Conservation (phyloP, 2,113 vertebrate genomes). For the Pseudonaja textilis region DNA sequence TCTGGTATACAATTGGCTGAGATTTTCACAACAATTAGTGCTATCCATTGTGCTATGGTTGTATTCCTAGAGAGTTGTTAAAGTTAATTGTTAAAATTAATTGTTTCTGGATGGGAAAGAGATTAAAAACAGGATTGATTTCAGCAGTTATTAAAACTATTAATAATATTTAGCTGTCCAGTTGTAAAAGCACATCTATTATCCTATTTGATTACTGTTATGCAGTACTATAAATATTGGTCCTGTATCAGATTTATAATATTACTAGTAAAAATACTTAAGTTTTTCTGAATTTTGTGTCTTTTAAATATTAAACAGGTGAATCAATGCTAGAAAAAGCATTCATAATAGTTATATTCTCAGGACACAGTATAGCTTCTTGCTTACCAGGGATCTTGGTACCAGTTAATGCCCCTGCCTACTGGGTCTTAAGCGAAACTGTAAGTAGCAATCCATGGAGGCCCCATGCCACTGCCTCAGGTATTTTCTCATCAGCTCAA, state of each 20-base stretch:
- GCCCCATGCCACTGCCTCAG: background rate
- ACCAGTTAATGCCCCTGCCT: background rate
- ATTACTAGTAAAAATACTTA: background rate
- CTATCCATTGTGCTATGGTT: background rate
- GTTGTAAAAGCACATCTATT: background rate
- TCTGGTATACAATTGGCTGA: background rate
- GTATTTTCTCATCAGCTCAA: background rate
- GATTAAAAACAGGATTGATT: background rate
- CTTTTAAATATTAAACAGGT: background rate
- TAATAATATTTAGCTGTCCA: background rate
- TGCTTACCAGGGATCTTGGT: background rate
- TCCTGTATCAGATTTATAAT: background rate
- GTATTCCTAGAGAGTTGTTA: background rate
- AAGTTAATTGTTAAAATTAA: slow-evolving; percentile 12
- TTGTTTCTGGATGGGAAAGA: background rate
- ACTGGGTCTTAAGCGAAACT: background rate
- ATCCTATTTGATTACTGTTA: background rate
- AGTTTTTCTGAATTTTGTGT: background rate
- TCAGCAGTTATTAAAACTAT: background rate
- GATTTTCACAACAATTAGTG: background rate
- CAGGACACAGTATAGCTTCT: background rate
- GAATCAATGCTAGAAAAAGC: background rate
- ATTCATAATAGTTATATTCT: background rate
- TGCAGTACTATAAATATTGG: background rate
- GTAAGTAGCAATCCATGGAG: background rate